These are phyloP conservation scores for Lobophora halterata DNA, from an alignment of 2,888 invertebrate species.

Conservation along the genomic window DNA sequence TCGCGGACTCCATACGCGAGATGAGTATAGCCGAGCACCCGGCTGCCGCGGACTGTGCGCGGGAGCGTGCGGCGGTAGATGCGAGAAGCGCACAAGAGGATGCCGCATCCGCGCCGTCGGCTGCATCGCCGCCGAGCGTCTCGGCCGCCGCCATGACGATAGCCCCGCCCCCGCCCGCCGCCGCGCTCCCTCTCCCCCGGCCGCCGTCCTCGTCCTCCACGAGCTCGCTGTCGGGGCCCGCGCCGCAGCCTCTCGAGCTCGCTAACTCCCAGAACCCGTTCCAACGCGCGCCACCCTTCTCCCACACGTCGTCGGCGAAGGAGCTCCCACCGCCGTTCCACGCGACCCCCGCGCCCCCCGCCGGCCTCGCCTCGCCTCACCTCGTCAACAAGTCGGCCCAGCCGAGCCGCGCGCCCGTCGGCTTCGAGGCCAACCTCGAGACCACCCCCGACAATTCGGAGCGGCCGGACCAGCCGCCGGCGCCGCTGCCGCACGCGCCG, in stretches of 20 bases:
- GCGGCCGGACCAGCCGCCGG: conserved; percentile 76
- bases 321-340: conserved; percentile 48
- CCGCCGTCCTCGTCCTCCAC: conserved; percentile 14
- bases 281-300: conserved; percentile 68
- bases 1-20: conserved; percentile 58
- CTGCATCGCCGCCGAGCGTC: conserved; percentile 36
- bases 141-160: conserved; percentile 13
- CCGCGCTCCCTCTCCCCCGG: conserved; percentile 7
- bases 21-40: conserved; percentile 63
- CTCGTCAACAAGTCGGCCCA: conserved; percentile 58
- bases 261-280: conserved; percentile 63
- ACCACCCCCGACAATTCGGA: conserved; percentile 86
- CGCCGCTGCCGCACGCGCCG: conserved; percentile 46
- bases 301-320: conserved; percentile 66
- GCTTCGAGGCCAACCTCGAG: conserved; percentile 82
- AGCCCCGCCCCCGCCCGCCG: conserved; percentile 13
- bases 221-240: conserved; percentile 12
- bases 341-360: conserved; percentile 48
- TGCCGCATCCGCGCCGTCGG: conserved; percentile 28
- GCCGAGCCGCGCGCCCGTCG: conserved; percentile 54
- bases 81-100: conserved; percentile 23
- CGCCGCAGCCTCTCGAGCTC: conserved; percentile 23
- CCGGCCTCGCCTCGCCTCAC: conserved; percentile 59
- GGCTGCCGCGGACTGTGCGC: too few relatives aligned
- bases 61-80: conserved; percentile 31